These are phyloP conservation scores for Chrysina gloriosa DNA, from an alignment of 2,888 invertebrate genomes.

Conservation along the genomic window DNA sequence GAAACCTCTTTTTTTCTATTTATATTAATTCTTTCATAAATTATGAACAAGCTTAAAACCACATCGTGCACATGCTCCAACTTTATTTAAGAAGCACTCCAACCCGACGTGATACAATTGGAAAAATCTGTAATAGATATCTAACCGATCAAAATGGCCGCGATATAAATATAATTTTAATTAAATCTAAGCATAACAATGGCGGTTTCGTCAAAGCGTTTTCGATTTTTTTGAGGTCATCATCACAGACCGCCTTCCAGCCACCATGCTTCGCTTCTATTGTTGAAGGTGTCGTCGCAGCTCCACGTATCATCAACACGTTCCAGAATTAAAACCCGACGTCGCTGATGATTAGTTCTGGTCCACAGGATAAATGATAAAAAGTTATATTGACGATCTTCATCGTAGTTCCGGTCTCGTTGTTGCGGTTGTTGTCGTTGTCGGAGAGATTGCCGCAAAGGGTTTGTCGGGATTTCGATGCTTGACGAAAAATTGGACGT, in stretches of 20 bases:
- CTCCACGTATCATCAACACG: background rate
- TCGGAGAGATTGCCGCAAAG: background rate
- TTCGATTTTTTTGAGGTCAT: background rate
- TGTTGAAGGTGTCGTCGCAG: background rate
- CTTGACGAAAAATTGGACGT: too few relatives aligned
- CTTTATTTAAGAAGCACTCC: too few relatives aligned
- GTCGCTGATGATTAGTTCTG: background rate
- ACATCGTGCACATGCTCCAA: too few relatives aligned
- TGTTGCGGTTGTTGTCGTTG: background rate
- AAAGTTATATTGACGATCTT: background rate
- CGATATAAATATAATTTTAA: background rate
- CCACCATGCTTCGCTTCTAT: background rate
- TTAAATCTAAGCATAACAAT: constrained; percentile 17
- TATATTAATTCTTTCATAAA: too few relatives aligned
- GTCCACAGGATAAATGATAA: background rate
- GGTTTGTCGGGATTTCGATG: background rate
- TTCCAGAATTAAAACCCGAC: background rate
- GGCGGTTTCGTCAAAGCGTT: constrained; percentile 18
- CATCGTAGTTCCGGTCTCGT: background rate
- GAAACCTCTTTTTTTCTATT: too few relatives aligned
- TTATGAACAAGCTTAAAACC: too few relatives aligned
- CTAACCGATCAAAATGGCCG: constrained; percentile 28
- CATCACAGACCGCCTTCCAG: background rate
- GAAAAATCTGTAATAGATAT: background rate
- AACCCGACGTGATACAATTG: background rate